A percentile compares a stretch with the other conserved stretches of the same genome.
phyloP scores from a whole-genome alignment of 2,888 invertebrate genomes.

The Brachyopa scutellaris region DNA sequence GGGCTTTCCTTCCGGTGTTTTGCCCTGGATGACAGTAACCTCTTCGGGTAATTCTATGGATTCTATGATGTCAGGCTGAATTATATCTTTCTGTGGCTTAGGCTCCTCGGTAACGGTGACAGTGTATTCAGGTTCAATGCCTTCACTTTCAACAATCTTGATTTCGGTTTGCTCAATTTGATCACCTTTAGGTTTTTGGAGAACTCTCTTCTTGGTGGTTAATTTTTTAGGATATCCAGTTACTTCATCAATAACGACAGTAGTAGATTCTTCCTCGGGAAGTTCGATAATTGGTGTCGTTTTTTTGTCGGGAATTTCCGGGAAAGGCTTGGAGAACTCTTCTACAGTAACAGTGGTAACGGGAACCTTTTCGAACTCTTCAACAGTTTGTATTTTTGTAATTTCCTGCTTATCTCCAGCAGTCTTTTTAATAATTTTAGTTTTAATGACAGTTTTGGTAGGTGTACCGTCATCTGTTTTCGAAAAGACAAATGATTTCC shows the following conservation, averaged over 20 bases:
- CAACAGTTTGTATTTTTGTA: conserved; percentile 80
- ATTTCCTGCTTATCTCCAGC: conserved; percentile 80
- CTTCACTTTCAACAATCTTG: conserved; percentile 81
- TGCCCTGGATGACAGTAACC: conserved; percentile 77
- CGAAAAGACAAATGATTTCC: conserved; percentile 78
- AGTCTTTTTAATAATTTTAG: conserved; percentile 82
- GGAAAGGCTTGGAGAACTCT: conserved; percentile 77
- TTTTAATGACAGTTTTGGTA: conserved; percentile 80
- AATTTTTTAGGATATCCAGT: conserved; percentile 77
- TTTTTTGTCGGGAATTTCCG: conserved; percentile 76
- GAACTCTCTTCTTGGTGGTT: conserved; percentile 80
- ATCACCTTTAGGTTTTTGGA: conserved; percentile 81
- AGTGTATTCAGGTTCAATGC: conserved; percentile 78
- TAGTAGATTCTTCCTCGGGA: conserved; percentile 77
- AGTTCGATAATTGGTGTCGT: conserved; percentile 76
- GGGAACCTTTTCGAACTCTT: conserved; percentile 82
- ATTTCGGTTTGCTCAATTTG: conserved; percentile 82
- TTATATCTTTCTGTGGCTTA: conserved; percentile 52
- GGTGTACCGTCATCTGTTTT: conserved; percentile 81
- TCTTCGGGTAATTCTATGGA: conserved; percentile 80
- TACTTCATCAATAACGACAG: conserved; percentile 75
- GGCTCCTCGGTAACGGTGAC: conserved; percentile 77
- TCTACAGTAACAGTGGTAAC: conserved; percentile 79
- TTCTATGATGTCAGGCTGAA: conserved; percentile 50
- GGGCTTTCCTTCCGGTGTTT: conserved; percentile 78